Evolutionary conservation across 2,113 vertebrate species (phyloP), one percentile per base, ranked within the genome.

Genomic region (Pterocles gutturalis): DNA sequence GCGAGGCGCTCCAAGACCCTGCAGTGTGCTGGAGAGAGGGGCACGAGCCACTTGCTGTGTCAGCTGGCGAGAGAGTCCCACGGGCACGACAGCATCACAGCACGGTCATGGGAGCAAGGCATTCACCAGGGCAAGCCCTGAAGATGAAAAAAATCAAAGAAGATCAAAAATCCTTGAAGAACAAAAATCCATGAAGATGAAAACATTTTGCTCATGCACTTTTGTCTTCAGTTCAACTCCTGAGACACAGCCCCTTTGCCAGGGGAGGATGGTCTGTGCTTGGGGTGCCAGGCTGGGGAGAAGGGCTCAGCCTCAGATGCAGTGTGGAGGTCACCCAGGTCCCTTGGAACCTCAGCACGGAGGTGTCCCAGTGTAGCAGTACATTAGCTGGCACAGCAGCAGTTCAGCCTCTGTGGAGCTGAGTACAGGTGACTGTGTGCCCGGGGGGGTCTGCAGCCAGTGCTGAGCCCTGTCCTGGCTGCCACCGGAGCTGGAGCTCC

Each of bases 131-230:
- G 9, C 11, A 69, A 53, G 9, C 6, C 33, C 10, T 75, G 65
- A 46, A 61, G 45, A 41, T 29, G 16, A 45, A 72, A 87, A 80
- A 71, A 79, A 41, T 49, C 11, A 15, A 69, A 71, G n/a, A 64
- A 49, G 14, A 36, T 4, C 5, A 87, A 93, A 43, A 49, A 9
- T 36, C 10, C 41, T 48, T 49, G 34, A 57, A 66, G 46, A 46
- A 33, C 7, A 38, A n/a, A 67, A 60, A n/a, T 4, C 4, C 25
- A 53, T 31, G 9, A 45, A 38, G 3, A 60, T 7, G 3, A 33
- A 58, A 64, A 83, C 62, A 46, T 13, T 9, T 43, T 0, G 0
- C 4, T 53, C 11, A 3, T 13, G 20, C 10, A 45, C 13, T 9
- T 87, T 80, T 62, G 6, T 31, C 53, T 72, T 54, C 38, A 9